Evolutionary conservation across 2,888 invertebrate species (phyloP).

Genomic region (Diplolepis rosae): DNA sequence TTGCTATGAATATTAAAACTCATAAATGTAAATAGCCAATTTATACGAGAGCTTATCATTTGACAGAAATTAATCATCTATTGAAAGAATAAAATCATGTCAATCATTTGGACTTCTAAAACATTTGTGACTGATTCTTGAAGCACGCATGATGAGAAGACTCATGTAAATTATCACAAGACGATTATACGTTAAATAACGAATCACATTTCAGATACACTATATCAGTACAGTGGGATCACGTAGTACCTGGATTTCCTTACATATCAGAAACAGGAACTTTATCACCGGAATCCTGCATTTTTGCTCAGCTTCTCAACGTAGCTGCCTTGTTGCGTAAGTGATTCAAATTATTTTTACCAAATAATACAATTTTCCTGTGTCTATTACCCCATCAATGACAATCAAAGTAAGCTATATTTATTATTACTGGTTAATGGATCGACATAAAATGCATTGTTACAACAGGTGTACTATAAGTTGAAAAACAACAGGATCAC

Average conservation of each 20-base stretch:
- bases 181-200: slow-evolving; percentile 54
- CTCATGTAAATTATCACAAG: slow-evolving; percentile 35
- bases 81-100: background rate
- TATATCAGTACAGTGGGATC: slow-evolving; percentile 74
- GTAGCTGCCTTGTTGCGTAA: slow-evolving; percentile 75
- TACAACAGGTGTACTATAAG: too few relatives aligned
- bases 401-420: too few relatives aligned
- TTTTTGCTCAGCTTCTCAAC: slow-evolving; percentile 79
- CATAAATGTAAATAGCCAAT: too few relatives aligned
- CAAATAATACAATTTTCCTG: background rate
- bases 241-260: slow-evolving; percentile 76
- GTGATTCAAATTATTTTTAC: slow-evolving; percentile 48
- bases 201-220: slow-evolving; percentile 70
- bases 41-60: too few relatives aligned
- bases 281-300: slow-evolving; percentile 78
- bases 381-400: too few relatives aligned
- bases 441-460: too few relatives aligned
- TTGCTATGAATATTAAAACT: too few relatives aligned
- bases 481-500: too few relatives aligned
- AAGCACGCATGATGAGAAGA: background rate
- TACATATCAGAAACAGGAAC: slow-evolving; percentile 79
- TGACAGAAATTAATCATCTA: background rate
- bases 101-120: background rate
- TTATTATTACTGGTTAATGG: too few relatives aligned
- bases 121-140: background rate